A percentile compares a stretch with the other conserved stretches of the same genome.
phyloP scores from a whole-genome alignment of 2,113 vertebrate species.

The Chunga burmeisteri region DNA sequence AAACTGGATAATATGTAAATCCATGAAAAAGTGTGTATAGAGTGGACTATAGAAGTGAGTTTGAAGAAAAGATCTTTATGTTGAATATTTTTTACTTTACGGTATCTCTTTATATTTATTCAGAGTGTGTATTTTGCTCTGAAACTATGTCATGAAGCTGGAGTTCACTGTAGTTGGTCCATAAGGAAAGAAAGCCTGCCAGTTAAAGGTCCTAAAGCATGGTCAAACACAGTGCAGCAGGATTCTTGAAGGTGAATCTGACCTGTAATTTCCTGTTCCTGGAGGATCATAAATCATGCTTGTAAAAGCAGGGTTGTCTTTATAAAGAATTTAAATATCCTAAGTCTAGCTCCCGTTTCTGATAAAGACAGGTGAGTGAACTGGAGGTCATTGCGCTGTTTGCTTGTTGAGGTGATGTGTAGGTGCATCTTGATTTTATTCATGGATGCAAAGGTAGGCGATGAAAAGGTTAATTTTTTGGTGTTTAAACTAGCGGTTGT shows the following conservation, averaged over 20 bases:
- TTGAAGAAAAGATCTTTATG: neutral
- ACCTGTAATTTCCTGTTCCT: neutral
- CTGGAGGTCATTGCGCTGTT: rapidly evolving
- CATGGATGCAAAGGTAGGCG: too few species aligned
- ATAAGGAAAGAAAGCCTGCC: rapidly evolving
- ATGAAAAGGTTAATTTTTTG: neutral
- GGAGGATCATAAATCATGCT: neutral
- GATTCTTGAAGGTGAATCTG: neutral
- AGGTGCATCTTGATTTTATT: rapidly evolving
- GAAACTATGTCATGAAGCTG: neutral
- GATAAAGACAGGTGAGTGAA: neutral
- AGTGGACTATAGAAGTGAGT: neutral
- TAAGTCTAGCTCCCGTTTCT: neutral
- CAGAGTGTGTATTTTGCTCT: neutral
- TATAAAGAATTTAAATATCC: neutral
- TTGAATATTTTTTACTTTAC: neutral
- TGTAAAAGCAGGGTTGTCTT: neutral
- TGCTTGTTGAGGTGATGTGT: neutral
- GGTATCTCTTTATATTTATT: neutral
- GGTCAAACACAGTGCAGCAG: neutral
- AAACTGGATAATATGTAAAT: neutral
- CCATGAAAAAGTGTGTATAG: neutral
- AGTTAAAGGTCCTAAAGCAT: rapidly evolving
- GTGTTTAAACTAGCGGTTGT: neutral
- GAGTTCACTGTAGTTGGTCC: neutral